phyloP scores from a whole-genome alignment of 2,797 vertebrate genomes.

The Sebastes matsubarae region DNA sequence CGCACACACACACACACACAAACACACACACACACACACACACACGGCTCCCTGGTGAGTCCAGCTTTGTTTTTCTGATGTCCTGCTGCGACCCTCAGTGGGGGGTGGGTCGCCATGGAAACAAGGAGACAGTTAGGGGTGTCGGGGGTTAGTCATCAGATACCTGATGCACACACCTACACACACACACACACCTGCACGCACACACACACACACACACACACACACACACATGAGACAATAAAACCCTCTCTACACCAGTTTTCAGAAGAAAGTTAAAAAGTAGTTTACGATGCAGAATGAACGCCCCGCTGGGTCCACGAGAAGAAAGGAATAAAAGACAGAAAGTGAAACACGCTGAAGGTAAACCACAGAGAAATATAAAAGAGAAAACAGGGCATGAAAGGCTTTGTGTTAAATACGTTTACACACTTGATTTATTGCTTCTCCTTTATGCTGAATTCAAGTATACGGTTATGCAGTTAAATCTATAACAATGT shows the following conservation, averaged over 20 bases:
- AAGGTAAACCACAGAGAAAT: background rate
- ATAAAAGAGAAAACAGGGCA: background rate
- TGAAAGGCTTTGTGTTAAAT: background rate
- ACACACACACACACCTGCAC: constrained; percentile 10
- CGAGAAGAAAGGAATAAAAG: background rate
- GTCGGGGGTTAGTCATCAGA: constrained; percentile 9
- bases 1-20: background rate
- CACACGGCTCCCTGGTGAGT: constrained; percentile 54
- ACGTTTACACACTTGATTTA: background rate
- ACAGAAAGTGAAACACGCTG: background rate
- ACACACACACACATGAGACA: background rate
- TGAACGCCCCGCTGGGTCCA: background rate
- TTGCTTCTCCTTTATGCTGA: background rate
- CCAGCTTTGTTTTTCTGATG: constrained; percentile 69
- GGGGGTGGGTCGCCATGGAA: constrained; percentile 69
- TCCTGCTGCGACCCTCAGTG: constrained; percentile 66
- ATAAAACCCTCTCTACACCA: background rate
- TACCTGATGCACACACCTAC: constrained; percentile 10
- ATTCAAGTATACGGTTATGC: background rate
- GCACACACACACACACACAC: background rate
- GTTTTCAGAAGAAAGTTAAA: background rate
- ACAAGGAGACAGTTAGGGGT: constrained; percentile 37
- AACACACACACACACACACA: background rate
- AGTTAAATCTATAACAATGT: background rate
- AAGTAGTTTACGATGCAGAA: background rate